phyloP scores from a whole-genome alignment of 2,797 vertebrate genomes.

The Calcarius lapponicus region DNA sequence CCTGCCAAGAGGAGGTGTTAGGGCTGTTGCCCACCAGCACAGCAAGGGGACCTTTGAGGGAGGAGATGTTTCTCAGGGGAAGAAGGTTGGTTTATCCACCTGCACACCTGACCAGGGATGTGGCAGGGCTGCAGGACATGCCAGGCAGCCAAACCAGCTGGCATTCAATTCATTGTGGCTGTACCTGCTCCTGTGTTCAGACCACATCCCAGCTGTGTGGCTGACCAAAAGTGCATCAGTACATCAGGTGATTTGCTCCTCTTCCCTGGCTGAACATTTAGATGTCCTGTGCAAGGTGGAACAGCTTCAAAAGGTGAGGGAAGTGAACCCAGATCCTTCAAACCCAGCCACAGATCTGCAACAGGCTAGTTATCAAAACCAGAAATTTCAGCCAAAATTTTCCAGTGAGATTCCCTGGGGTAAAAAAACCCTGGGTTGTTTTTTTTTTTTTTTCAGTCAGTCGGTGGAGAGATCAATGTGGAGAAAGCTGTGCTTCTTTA shows the following conservation, averaged over 20 bases:
- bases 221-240: background rate
- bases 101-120: rapidly evolving
- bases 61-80: background rate
- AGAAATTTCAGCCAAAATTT: background rate
- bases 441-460: background rate
- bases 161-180: background rate
- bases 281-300: background rate
- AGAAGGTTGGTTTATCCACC: background rate
- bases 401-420: rapidly evolving
- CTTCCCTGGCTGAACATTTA: background rate
- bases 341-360: background rate
- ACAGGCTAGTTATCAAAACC: background rate
- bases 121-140: rapidly evolving
- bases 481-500: background rate
- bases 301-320: background rate
- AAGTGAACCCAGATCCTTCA: background rate
- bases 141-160: rapidly evolving
- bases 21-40: background rate
- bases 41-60: no score
- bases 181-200: background rate
- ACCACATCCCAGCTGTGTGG: background rate
- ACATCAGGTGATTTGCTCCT: rapidly evolving
- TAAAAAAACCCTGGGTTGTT: rapidly evolving
- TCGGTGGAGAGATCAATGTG: background rate
- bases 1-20: background rate